A percentile compares a stretch with the other conserved stretches of the same genome.
Evolutionary conservation across 1,140 invertebrate species (phyloP).

Genomic region (Dolichoris vasculosae): DNA sequence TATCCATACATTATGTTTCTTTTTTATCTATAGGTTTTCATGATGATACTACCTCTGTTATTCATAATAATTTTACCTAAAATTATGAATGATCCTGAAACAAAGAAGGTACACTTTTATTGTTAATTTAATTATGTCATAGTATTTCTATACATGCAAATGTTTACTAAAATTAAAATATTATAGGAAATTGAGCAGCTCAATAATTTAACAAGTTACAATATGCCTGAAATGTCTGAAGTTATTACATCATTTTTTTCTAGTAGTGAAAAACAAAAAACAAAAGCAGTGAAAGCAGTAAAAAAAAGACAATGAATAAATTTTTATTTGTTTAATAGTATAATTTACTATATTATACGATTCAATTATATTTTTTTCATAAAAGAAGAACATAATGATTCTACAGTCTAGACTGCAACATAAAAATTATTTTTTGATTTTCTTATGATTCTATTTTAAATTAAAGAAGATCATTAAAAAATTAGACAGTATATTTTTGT

Average conservation of each 20-base stretch:
- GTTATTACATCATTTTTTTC: slow-evolving; percentile 88
- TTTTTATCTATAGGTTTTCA: slow-evolving; percentile 80
- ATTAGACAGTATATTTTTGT: not conserved
- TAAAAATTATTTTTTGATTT: not conserved
- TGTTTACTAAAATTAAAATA: not conserved
- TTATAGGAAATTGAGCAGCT: slow-evolving; percentile 91
- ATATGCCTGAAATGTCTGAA: slow-evolving; percentile 94
- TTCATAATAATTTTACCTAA: slow-evolving; percentile 95
- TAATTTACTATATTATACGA: slow-evolving; percentile 4
- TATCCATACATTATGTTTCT: slow-evolving; percentile 3
- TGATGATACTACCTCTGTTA: slow-evolving; percentile 95
- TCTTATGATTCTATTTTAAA: slow-evolving; percentile 10
- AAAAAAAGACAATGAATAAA: slow-evolving; percentile 80
- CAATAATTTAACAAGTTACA: slow-evolving; percentile 86
- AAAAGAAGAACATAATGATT: not conserved
- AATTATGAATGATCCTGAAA: slow-evolving; percentile 97
- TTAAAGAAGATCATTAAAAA: not conserved
- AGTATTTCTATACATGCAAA: not conserved
- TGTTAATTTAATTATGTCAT: not conserved
- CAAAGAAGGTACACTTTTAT: slow-evolving; percentile 80
- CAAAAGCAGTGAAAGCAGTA: slow-evolving; percentile 79
- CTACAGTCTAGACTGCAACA: slow-evolving; percentile 11
- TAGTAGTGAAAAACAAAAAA: slow-evolving; percentile 78
- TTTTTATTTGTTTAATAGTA: slow-evolving; percentile 2
- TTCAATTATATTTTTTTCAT: slow-evolving; percentile 10